Evolutionary conservation across 2,113 vertebrate genomes (phyloP), one percentile per base, ranked within the genome.

Genomic region (Nothocercus julius): DNA sequence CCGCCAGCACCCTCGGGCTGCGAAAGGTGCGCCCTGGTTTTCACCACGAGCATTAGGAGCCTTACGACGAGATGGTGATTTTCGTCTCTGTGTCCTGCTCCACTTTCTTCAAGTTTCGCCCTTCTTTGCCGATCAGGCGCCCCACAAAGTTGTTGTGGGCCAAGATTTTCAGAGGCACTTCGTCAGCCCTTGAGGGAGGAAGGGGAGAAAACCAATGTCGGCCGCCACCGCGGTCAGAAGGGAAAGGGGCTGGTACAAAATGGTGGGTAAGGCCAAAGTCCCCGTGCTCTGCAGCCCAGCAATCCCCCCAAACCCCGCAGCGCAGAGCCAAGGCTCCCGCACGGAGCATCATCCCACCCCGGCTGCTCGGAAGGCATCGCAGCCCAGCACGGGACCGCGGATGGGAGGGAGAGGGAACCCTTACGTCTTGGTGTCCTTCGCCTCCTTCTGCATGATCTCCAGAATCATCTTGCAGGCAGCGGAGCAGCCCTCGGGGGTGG

Each of bases 361-460:
- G 2, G 30, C 40, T 1, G 0, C 6, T 6, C 7, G 67, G 76
- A 17, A 1, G 27, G 13, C 6, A 7, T 36, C 18, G 0, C 3
- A 45, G 18, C 32, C 27, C 44, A 2, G 32, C 0, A 1, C 9
- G 24, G 25, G 17, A 3, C 17, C 8, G 0, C 0, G 0, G 49
- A 1, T 2, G 58, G 63, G 24, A 45, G 45, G 70, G 19, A 1
- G 34, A 19, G 56, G 4, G 18, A 28, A 54, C 15, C 11, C 98
- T 96, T 97, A 99, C 99, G 99, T 99, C 97, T 99, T 99, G 95
- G 99, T 99, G 97, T 99, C 99, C 97, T 99, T 99, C 7, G 99
- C 99, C 94, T 99, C 99, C 97, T 99, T 99, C 40, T 99, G 98
- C 99, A 99, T 99, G 94, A 99, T 99, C 90, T 99, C 99, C 95